A percentile compares a stretch with the other conserved stretches of the same genome.
These are phyloP conservation scores for Druceiella hillmani DNA, from an alignment of 2,888 invertebrate species.

Conservation along the genomic window DNA sequence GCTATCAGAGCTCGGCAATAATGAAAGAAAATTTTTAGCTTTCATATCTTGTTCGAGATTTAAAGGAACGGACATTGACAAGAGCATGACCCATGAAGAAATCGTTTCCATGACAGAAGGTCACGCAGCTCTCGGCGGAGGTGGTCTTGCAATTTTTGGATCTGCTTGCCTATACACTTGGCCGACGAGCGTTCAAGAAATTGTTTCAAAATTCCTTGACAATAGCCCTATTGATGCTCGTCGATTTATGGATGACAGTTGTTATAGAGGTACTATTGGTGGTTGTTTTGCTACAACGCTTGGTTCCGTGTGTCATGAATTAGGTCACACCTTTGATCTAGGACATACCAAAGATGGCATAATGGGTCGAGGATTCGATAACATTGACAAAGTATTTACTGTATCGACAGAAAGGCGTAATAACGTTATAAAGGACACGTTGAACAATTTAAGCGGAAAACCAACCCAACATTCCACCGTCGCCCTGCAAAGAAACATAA, in stretches of 20 bases:
- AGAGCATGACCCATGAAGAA: slow-evolving; percentile 62
- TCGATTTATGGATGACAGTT: slow-evolving; percentile 85
- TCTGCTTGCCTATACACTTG: slow-evolving; percentile 88
- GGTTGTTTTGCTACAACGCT: slow-evolving; percentile 87
- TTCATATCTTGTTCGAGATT: slow-evolving; percentile 86
- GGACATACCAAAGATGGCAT: slow-evolving; percentile 88
- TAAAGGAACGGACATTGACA: slow-evolving; percentile 55
- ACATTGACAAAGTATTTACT: slow-evolving; percentile 73
- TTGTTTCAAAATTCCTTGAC: slow-evolving; percentile 51
- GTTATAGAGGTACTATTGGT: slow-evolving; percentile 80
- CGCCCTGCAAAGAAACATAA: slow-evolving; percentile 54
- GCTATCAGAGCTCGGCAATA: slow-evolving; percentile 57
- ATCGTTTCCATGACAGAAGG: slow-evolving; percentile 66
- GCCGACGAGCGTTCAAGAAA: slow-evolving; percentile 68
- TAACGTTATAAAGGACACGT: slow-evolving; percentile 45
- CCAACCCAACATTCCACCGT: slow-evolving; percentile 59
- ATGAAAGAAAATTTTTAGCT: slow-evolving; percentile 78
- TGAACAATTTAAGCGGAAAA: slow-evolving; percentile 54
- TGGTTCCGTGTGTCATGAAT: slow-evolving; percentile 88
- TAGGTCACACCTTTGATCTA: slow-evolving; percentile 91
- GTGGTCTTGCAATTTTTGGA: slow-evolving; percentile 87
- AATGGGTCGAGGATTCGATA: slow-evolving; percentile 89
- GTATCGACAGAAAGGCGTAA: slow-evolving; percentile 49
- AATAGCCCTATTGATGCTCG: slow-evolving; percentile 61
- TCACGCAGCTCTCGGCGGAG: slow-evolving; percentile 88